Conservation (phyloP, 2,888 invertebrate genomes). For the Scaptomyza reducta region DNA sequence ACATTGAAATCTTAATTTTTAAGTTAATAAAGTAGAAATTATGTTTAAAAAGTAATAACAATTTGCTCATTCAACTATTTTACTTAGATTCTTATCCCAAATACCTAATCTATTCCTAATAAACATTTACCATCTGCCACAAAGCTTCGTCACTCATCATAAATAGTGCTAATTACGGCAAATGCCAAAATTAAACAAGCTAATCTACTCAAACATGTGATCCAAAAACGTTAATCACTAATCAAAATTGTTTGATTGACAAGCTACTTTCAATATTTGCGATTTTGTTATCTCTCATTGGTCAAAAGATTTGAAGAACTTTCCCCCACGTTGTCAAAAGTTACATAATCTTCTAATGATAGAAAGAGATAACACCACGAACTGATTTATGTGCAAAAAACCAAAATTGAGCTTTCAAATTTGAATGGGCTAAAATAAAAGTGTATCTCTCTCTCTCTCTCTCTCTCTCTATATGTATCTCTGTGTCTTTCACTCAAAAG, state of each 20-base stretch:
- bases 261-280: neutral
- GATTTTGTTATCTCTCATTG: conserved; percentile 6
- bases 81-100: too few species aligned
- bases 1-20: too few species aligned
- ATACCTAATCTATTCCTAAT: too few species aligned
- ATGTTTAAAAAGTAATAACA: too few species aligned
- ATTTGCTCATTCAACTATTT: too few species aligned
- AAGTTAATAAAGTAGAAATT: too few species aligned
- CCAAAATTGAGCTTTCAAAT: too few species aligned
- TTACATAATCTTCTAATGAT: conserved; percentile 10
- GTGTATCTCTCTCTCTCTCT: neutral
- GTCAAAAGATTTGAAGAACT: conserved; percentile 17
- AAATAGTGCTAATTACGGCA: too few species aligned
- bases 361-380: conserved; percentile 15
- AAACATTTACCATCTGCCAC: too few species aligned
- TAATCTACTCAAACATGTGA: neutral
- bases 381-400: neutral
- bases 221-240: neutral
- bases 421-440: conserved; percentile 14
- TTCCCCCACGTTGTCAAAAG: neutral
- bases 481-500: neutral
- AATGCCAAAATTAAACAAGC: neutral
- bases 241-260: conserved; percentile 7
- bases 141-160: too few species aligned
- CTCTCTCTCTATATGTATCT: neutral